Conservation (phyloP, 2,113 vertebrate species). For the Spilogale gracilis region DNA sequence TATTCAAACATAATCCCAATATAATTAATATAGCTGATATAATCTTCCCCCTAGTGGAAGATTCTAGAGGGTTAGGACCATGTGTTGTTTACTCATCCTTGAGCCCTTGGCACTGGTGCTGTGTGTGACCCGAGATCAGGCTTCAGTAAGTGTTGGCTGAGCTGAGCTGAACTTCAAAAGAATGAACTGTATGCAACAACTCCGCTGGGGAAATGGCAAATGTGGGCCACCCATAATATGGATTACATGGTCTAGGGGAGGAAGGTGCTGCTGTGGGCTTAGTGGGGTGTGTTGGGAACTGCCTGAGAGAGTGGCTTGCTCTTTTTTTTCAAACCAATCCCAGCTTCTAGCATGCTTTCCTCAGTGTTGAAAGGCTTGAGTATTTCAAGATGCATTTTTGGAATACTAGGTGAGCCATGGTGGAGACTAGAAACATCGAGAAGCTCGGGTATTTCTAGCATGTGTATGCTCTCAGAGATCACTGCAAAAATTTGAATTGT, state of each 20-base stretch:
- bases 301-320: rapidly evolving
- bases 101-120: neutral
- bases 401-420: neutral
- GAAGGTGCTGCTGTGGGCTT: neutral
- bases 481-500: neutral
- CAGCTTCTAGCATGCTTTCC: neutral
- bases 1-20: neutral
- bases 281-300: neutral
- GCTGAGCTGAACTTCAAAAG: neutral
- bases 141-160: neutral
- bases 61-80: neutral
- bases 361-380: neutral
- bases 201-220: neutral
- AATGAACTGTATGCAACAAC: neutral
- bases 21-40: neutral
- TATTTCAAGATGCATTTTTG: slow-evolving; percentile 45
- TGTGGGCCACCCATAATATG: rapidly evolving
- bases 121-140: neutral
- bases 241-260: rapidly evolving
- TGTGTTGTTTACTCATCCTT: neutral
- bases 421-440: neutral
- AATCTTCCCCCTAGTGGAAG: neutral
- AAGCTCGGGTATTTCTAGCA: neutral
- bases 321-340: neutral
- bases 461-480: neutral